These are phyloP conservation scores for Scaptomyza flava DNA, from an alignment of 2,888 invertebrate species.

Conservation along the genomic window DNA sequence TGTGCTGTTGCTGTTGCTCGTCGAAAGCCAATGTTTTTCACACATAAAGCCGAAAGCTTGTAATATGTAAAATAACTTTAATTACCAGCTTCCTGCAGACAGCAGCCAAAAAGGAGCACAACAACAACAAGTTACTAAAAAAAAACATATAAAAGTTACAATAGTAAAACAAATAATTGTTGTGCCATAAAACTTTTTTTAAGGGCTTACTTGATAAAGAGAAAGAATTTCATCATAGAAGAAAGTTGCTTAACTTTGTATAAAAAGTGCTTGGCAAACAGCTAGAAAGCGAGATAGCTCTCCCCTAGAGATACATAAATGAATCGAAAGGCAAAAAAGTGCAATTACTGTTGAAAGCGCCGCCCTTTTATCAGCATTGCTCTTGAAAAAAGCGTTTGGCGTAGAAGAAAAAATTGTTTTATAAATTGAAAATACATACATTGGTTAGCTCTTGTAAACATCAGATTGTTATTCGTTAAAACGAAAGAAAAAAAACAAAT, in stretches of 20 bases:
- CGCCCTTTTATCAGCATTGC: neutral
- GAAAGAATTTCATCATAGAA: neutral
- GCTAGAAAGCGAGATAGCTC: neutral
- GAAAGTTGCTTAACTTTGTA: neutral
- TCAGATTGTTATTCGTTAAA: neutral
- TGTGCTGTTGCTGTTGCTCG: neutral
- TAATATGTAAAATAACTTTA: conserved; percentile 67
- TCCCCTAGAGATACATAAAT: neutral
- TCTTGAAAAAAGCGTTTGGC: no score
- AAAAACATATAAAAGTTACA: conserved; percentile 7
- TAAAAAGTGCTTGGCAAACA: neutral
- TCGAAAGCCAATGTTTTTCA: conserved; percentile 42
- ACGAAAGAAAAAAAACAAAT: neutral
- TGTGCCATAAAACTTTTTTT: conserved; percentile 35
- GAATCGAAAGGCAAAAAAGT: neutral
- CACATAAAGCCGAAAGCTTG: conserved; percentile 38
- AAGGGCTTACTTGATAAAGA: conserved; percentile 25
- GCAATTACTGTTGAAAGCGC: neutral
- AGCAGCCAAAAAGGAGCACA: conserved; percentile 13
- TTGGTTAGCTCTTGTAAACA: neutral
- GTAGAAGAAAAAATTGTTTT: neutral
- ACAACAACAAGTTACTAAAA: conserved; percentile 10
- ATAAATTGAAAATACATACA: neutral
- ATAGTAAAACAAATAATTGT: conserved; percentile 23
- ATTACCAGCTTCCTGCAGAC: conserved; percentile 52